Evolutionary conservation across 2,113 vertebrate species (phyloP).

Genomic region (Colaptes auratus): DNA sequence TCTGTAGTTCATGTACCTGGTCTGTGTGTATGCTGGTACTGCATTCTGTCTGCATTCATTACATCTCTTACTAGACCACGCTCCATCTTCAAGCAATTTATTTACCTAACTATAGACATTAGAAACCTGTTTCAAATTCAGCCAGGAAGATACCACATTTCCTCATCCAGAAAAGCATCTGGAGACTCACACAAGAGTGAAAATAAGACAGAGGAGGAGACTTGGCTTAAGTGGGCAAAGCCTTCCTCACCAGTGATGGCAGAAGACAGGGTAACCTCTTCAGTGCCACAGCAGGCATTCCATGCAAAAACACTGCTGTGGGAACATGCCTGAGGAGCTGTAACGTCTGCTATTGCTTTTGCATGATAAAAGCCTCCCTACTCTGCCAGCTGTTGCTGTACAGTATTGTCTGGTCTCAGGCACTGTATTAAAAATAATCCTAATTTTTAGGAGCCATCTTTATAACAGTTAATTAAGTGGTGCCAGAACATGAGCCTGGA

Average conservation of each 20-base stretch:
- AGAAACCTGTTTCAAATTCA: not conserved
- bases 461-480: not conserved
- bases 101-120: not conserved
- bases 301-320: not conserved
- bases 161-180: not conserved
- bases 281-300: not conserved
- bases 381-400: not conserved
- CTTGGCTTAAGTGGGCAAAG: not conserved
- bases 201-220: not conserved
- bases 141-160: not conserved
- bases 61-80: not conserved
- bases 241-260: not conserved
- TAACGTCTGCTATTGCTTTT: not conserved
- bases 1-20: rapidly evolving
- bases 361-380: not conserved
- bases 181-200: not conserved
- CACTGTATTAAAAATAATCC: not conserved
- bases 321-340: not conserved
- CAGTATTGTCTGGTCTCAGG: not conserved
- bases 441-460: not conserved
- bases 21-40: not conserved
- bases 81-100: not conserved
- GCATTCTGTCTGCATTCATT: not conserved
- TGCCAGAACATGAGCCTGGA: not conserved
- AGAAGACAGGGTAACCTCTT: not conserved